phyloP scores from a whole-genome alignment of 2,888 invertebrate species.

The Patella depressa region DNA sequence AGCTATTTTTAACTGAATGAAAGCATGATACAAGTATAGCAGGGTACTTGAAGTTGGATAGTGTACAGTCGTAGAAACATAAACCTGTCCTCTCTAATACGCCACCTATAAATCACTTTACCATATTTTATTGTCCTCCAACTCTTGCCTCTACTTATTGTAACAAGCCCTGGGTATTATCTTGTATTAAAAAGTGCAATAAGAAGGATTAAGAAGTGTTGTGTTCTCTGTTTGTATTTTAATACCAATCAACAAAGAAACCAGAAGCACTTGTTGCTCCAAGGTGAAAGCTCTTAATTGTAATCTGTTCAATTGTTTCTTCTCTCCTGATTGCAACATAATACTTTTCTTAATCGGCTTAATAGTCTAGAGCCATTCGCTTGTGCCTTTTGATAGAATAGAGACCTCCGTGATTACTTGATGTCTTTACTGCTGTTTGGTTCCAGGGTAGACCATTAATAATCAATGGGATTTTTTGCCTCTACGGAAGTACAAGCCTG shows the following conservation, averaged over 20 bases:
- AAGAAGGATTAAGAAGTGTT: too few species aligned
- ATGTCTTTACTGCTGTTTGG: constrained; percentile 9
- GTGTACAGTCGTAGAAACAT: not conserved
- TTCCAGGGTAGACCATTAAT: constrained; percentile 14
- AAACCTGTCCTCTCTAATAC: constrained; percentile 2
- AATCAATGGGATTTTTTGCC: constrained; percentile 24
- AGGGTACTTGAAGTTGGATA: constrained; percentile 1
- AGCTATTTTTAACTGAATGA: too few species aligned
- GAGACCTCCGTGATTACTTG: constrained; percentile 18
- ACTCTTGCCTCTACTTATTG: too few species aligned
- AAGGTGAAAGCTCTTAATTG: constrained; percentile 8
- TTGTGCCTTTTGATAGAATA: not conserved
- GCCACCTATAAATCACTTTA: not conserved
- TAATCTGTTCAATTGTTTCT: constrained; percentile 10
- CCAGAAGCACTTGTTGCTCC: not conserved
- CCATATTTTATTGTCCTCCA: too few species aligned
- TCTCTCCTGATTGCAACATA: not conserved
- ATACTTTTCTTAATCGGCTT: constrained; percentile 9
- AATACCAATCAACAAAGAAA: too few species aligned
- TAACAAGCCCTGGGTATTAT: too few species aligned
- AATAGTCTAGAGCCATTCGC: constrained; percentile 2
- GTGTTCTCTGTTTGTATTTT: too few species aligned
- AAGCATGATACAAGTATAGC: too few species aligned
- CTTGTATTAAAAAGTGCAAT: too few species aligned
- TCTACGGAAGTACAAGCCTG: constrained; percentile 29